Conservation (phyloP, 2,888 invertebrate genomes). For the Eupithecia centaureata region DNA sequence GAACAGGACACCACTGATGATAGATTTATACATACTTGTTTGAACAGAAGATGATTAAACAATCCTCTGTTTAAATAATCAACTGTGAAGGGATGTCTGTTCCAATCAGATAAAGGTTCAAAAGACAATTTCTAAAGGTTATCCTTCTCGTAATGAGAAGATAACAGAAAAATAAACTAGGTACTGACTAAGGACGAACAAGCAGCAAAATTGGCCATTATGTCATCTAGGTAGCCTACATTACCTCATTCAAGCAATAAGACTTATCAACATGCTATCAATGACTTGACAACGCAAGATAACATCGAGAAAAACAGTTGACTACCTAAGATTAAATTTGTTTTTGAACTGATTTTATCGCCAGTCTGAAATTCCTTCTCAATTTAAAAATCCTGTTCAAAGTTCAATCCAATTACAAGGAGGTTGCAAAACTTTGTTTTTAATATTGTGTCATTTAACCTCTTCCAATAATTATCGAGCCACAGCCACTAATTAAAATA, state of each 20-base stretch:
- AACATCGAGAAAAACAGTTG: not conserved
- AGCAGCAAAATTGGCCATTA: not conserved
- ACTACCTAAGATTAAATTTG: not conserved
- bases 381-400: not conserved
- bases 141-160: not conserved
- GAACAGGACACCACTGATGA: too few species aligned
- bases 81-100: not conserved
- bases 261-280: not conserved
- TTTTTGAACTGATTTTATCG: not conserved
- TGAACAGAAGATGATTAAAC: too few species aligned
- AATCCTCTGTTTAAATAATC: not conserved
- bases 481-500: not conserved
- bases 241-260: not conserved
- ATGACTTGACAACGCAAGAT: not conserved
- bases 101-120: not conserved
- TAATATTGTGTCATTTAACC: not conserved
- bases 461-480: not conserved
- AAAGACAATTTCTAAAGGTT: not conserved
- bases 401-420: not conserved
- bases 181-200: not conserved
- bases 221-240: not conserved
- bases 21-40: too few species aligned
- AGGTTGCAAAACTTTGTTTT: not conserved
- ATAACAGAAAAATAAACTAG: not conserved
- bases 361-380: not conserved